A percentile compares a stretch with the other conserved stretches of the same genome.
Evolutionary conservation across 2,888 invertebrate species (phyloP).

Genomic region (Embidobia sp.): DNA sequence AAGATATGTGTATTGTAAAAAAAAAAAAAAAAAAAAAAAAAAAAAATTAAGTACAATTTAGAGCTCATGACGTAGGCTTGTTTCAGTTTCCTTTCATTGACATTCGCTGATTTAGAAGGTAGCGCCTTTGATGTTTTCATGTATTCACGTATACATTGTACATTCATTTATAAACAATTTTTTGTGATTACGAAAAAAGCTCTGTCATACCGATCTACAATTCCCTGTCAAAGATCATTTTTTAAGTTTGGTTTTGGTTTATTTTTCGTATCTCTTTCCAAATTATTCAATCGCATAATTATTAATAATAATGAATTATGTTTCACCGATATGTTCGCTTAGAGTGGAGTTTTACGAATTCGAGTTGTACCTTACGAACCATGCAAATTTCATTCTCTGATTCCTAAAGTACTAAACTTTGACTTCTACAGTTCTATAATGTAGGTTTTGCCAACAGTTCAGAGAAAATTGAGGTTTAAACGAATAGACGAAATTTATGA

Average conservation of each 20-base stretch:
- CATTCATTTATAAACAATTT: conserved; percentile 3
- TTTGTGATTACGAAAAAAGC: not conserved
- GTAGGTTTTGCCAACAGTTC: not conserved
- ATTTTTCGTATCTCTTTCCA: conserved; percentile 1
- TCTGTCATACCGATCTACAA: not conserved
- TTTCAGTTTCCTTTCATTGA: not conserved
- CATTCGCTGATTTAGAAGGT: too few relatives aligned
- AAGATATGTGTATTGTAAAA: too few relatives aligned
- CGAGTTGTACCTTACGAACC: not conserved
- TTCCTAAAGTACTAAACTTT: too few relatives aligned
- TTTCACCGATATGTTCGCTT: conserved; percentile 4
- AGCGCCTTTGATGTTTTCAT: conserved; percentile 28
- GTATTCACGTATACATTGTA: conserved; percentile 5
- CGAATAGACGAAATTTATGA: conserved; percentile 5
- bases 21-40: too few relatives aligned
- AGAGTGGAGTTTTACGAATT: conserved; percentile 7
- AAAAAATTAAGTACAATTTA: conserved; percentile 1
- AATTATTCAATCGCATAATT: conserved; percentile 29
- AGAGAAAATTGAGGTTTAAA: too few relatives aligned
- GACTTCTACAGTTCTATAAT: not conserved
- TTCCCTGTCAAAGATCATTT: conserved; percentile 7
- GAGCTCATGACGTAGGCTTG: not conserved
- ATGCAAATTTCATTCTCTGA: not conserved
- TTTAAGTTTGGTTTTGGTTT: conserved; percentile 35
- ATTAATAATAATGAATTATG: conserved; percentile 55